Base-by-base conservation (phyloP, 2,888 invertebrate genomes). In the Ormyrus rosae region DNA sequence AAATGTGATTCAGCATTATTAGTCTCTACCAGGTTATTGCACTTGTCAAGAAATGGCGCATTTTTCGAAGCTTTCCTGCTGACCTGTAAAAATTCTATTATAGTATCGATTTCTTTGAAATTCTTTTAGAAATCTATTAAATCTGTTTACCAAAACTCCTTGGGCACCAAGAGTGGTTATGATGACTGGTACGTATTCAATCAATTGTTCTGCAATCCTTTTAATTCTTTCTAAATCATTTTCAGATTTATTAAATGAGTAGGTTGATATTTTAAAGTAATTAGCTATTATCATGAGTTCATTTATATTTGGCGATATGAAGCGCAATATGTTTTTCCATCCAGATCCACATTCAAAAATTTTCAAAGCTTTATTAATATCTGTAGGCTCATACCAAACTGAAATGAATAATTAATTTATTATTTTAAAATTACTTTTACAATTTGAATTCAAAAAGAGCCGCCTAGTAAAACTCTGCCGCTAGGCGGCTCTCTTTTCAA, bases 341-440 rank as follows among this genome's bases (percentile, higher is more conserved):
- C 89, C 86, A 4, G 84, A 48, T 58, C 81, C 82, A 11, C 85
- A 81, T 77, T 88, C 77, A 82, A 97, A 95, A 46, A 95, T 94
- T 90, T 96, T 96, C 0, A 91, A 90, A 0, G 96, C 95, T 88
- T 96, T 95, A 84, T 94, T 92, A 86, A 94, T 91, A 87, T 98
- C 98, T 0, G 98, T 97, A 0, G 98, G 97, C 89, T 98, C 98
- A 89, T 95, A 98, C 92, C 97, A 96, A 7, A 97, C 97, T 95
- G 93, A 94, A 94, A 86, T 89, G 90, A 88, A 85, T 84, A 83
- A 78, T 7, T 61, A n/a, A 50, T 50, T 50, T 48, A n/a, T 64
- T 48, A 10, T 2, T 53, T 53, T 10, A 8, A 53, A 53, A 53
- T 10, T 8, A 8, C 53, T 10, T 13, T 51, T 51, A n/a, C 50